Base-by-base conservation (phyloP, 2,888 invertebrate genomes). In the Leucoma salicis region DNA sequence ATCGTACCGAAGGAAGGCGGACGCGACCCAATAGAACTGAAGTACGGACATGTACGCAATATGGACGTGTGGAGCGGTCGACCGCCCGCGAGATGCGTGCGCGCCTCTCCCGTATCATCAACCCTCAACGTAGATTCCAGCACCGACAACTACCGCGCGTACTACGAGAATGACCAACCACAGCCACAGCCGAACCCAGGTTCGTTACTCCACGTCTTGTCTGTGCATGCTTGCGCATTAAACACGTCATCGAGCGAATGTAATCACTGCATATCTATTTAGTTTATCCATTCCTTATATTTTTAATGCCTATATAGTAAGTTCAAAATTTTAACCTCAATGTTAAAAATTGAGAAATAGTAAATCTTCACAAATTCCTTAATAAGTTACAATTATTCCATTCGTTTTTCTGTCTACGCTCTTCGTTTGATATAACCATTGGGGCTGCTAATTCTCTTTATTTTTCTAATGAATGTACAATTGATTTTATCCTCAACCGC, bases 11-110 rank as follows among this genome's bases (percentile, higher is more conserved):
- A 65, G 75, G 79, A 76, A 79, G 76, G 68, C 77, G 78, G 81
- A 78, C 81, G 88, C 78, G 75, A 72, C 67, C 55, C 69, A 66
- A 46, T 46, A 61, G 46, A 42, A 31, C 46, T 43, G 44, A 44
- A 53, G 76, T 74, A 75, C 71, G 79, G 74, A 63, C 68, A 86
- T 86, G 87, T 72, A 62, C 66, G 75, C 84, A 70, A 78, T 82
- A 94, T 94, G 94, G 94, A 94, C 91, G 93, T 94, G 83, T 94
- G 94, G 90, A 93, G 93, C 89, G 91, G 92, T 78, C 87, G 92
- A 71, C 90, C 90, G 81, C 91, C 91, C 81, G 91, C 91, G 79
- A 77, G 92, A 74, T 91, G 92, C 76, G 92, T 56, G 79, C 91
- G 65, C 92, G 92, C 75, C 91, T 91, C 37, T 25, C 18, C 42